These are phyloP conservation scores for Tanytarsus gracilentus DNA, from an alignment of 2,888 invertebrate genomes.

Conservation along the genomic window DNA sequence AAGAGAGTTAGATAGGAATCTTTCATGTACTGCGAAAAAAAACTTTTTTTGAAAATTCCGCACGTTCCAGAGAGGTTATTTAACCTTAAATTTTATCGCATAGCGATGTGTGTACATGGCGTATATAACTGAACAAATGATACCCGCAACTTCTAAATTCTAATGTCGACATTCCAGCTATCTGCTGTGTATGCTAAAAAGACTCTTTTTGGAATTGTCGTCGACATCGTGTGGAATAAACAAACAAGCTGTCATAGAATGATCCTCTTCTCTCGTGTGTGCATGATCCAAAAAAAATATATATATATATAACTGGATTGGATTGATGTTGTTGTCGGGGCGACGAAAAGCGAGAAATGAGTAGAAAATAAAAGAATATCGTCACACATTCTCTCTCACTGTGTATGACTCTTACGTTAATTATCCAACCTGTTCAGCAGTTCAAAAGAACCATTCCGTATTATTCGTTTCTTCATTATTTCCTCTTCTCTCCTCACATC, in stretches of 20 bases:
- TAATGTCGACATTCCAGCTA: no score
- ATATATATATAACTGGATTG: no score
- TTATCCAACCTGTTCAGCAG: slow-evolving; percentile 20
- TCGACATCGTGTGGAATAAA: no score
- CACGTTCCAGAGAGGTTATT: slow-evolving; percentile 16
- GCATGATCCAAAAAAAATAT: no score
- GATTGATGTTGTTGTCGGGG: no score
- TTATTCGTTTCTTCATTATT: background rate
- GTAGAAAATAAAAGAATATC: background rate
- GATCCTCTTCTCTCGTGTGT: no score
- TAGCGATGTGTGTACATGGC: background rate
- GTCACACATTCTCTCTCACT: background rate
- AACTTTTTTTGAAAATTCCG: slow-evolving; percentile 18
- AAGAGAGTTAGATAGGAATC: background rate
- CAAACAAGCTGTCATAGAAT: no score
- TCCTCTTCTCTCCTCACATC: slow-evolving; percentile 4
- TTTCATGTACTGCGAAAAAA: no score
- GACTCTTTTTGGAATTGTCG: no score
- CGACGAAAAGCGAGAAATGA: no score
- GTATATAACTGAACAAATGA: background rate
- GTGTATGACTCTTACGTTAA: background rate
- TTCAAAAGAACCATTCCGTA: slow-evolving; percentile 24
- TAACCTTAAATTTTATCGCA: slow-evolving; percentile 8
- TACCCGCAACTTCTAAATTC: no score
- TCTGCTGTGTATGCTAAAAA: no score